phyloP scores from a whole-genome alignment of 2,797 vertebrate species.

The Prunella strophiata region DNA sequence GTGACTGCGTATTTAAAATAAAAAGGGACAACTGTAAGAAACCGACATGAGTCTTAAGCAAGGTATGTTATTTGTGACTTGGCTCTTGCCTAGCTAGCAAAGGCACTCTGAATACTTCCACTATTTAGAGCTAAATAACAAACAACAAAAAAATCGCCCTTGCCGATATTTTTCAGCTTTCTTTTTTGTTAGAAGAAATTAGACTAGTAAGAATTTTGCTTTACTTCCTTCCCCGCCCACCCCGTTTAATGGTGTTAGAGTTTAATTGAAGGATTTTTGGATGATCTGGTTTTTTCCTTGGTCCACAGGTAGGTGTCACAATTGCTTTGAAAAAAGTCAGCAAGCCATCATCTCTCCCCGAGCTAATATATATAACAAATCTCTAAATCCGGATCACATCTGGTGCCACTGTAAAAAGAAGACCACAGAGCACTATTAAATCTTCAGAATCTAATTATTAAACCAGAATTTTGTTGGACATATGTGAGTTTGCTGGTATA shows the following conservation, averaged over 20 bases:
- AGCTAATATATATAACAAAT: constrained; percentile 83
- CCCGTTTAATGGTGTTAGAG: neutral
- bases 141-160: neutral
- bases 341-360: constrained; percentile 84
- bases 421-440: constrained; percentile 82
- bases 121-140: neutral
- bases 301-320: constrained; percentile 99
- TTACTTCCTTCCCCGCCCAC: neutral
- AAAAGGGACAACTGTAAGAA: neutral
- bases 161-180: neutral
- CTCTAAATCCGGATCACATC: constrained; percentile 83
- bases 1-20: neutral
- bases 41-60: neutral
- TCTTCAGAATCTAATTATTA: constrained; percentile 75
- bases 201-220: neutral
- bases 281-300: constrained; percentile 86
- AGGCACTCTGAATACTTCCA: neutral
- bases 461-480: constrained; percentile 75
- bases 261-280: constrained; percentile 71
- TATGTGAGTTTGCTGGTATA: constrained; percentile 82
- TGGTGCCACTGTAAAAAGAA: constrained; percentile 88
- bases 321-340: constrained; percentile 94
- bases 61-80: neutral
- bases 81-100: neutral
- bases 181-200: neutral